Evolutionary conservation across 1,140 invertebrate species (phyloP), one percentile per base, ranked within the genome.

Genomic region (Trichoplusia ni): DNA sequence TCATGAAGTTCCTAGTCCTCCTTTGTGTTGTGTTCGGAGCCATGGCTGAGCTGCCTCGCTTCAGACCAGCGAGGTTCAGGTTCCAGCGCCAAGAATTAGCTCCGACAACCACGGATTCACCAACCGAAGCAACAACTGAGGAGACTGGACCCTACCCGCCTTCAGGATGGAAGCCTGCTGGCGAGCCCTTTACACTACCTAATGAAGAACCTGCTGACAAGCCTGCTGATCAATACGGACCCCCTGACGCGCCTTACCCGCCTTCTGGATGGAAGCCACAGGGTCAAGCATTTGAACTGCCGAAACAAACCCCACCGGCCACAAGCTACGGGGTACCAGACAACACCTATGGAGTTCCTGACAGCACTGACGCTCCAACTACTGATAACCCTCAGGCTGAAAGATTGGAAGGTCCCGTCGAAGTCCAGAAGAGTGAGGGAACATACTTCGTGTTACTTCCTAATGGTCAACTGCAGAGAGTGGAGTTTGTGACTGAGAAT

Each of bases 121-220:
- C 81, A 2, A 73, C 71, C 0, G 76, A 79, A 51, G 18, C 83
- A 0, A 83, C 85, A 3, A 78, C 82, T 4, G 74, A 81, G 4
- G 67, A 68, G 8, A 42, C 42, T 8, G 70, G 56, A 21, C 75
- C 77, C 3, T 89, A 89, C 31, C 77, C 83, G 0, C 66, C 81
- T 2, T 90, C 88, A 1, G 90, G 90, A n/a, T 91, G 87, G 87
- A 86, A 81, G 27, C 90, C 90, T 6, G 60, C 79, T 0, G 84
- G 84, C 3, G 71, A 82, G 62, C 79, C 85, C 0, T 89, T 91
- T 64, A 83, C 81, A 1, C 62, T 91, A 5, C 82, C 82, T 1
- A 76, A 71, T 9, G 69, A 80, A 44, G 40, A 71, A 0, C 13
- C 23, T 9, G 4, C 37, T 6, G 44, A 42, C 8, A 58, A 58